Conservation (phyloP, 1,140 invertebrate species). For the Melitaea cinxia region DNA sequence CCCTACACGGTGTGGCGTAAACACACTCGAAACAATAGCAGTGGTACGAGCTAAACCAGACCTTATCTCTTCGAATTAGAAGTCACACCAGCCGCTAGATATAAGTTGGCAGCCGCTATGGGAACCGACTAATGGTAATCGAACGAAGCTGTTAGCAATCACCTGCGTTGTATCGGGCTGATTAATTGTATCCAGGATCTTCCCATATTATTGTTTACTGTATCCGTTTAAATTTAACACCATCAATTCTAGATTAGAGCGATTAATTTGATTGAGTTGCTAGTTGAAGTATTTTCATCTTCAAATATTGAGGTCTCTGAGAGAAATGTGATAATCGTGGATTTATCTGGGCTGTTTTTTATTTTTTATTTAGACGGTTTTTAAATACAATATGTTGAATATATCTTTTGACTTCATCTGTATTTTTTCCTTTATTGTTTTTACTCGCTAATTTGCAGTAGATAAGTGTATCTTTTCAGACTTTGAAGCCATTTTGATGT, state of each 20-base stretch:
- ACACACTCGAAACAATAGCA: slow-evolving; percentile 22
- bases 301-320: slow-evolving; percentile 21
- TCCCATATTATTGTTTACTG: slow-evolving; percentile 52
- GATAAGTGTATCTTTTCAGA: too few species aligned
- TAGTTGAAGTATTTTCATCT: slow-evolving; percentile 12
- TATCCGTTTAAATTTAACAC: slow-evolving; percentile 38
- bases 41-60: slow-evolving; percentile 23
- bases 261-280: slow-evolving; percentile 20
- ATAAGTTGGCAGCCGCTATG: slow-evolving; percentile 20
- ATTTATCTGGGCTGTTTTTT: too few species aligned
- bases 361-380: too few species aligned
- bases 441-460: too few species aligned
- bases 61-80: slow-evolving; percentile 29
- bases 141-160: slow-evolving; percentile 68
- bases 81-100: background rate
- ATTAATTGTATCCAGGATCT: slow-evolving; percentile 64
- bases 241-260: slow-evolving; percentile 29
- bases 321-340: too few species aligned
- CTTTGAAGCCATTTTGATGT: too few species aligned
- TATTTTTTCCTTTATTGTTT: too few species aligned
- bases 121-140: slow-evolving; percentile 61
- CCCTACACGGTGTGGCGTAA: slow-evolving; percentile 46
- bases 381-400: too few species aligned
- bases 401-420: too few species aligned
- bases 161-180: slow-evolving; percentile 64